Percentiles rank a stretch among this genome's conserved stretches.
Evolutionary conservation across 2,113 vertebrate species (phyloP).

Genomic region (Prunella fulvescens): DNA sequence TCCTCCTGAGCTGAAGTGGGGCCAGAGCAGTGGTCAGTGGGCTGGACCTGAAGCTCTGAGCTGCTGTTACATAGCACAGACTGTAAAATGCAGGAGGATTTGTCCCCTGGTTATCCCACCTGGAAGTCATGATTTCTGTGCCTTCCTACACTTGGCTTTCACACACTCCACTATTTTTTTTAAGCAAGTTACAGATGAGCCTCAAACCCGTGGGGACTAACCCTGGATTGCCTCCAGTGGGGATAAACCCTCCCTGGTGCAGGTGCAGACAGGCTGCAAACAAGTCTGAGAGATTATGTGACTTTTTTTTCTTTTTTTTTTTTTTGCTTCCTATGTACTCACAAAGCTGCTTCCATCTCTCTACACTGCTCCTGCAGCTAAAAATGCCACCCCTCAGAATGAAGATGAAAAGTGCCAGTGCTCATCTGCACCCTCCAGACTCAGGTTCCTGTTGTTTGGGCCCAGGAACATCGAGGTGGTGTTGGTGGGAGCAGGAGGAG

Average conservation of each 20-base stretch:
- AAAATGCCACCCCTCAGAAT: neutral
- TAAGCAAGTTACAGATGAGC: neutral
- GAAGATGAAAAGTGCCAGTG: neutral
- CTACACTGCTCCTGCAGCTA: neutral
- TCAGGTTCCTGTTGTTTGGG: neutral
- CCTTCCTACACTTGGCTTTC: neutral
- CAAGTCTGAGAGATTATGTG: neutral
- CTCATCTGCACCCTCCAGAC: neutral
- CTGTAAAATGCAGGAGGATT: neutral
- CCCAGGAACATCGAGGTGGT: fast-evolving
- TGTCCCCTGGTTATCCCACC: neutral
- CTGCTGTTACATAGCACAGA: neutral
- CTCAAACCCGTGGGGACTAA: neutral
- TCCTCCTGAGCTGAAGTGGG: neutral
- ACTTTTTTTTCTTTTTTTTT: neutral
- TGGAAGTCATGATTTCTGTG: neutral
- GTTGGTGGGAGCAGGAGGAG: fast-evolving
- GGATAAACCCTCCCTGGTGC: neutral
- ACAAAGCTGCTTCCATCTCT: neutral
- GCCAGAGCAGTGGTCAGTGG: neutral
- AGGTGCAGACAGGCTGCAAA: neutral
- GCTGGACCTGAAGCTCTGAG: neutral
- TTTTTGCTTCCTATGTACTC: neutral
- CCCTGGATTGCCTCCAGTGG: fast-evolving
- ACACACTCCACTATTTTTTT: neutral